A percentile compares a stretch with the other conserved stretches of the same genome.
phyloP scores from a whole-genome alignment of 2,888 invertebrate genomes.

The Cephus rjabovi region DNA sequence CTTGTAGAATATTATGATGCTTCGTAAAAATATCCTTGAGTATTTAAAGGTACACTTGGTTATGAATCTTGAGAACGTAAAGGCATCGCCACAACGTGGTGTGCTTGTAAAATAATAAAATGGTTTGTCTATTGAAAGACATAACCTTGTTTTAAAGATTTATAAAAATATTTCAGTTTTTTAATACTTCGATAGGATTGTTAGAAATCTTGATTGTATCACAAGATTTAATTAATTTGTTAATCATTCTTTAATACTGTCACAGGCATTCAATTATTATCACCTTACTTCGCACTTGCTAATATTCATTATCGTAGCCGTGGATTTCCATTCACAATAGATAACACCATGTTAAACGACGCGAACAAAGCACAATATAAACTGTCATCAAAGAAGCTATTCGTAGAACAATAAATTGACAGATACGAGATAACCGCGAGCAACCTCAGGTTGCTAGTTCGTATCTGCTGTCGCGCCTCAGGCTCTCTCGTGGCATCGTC shows the following conservation, averaged over 20 bases:
- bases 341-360: background rate
- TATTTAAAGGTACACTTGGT: background rate
- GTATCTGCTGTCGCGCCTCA: constrained; percentile 52
- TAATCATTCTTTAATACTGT: background rate
- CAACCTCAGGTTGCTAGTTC: constrained; percentile 47
- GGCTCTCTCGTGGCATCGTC: constrained; percentile 44
- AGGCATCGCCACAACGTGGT: background rate
- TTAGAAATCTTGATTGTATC: background rate
- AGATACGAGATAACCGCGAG: constrained; percentile 31
- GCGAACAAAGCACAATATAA: background rate
- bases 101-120: background rate
- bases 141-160: background rate
- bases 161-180: background rate
- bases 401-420: constrained; percentile 8
- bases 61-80: background rate
- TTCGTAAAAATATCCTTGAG: background rate
- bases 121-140: background rate
- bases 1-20: background rate
- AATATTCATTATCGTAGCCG: background rate
- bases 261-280: background rate
- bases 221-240: background rate
- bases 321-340: background rate
- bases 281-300: background rate
- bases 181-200: background rate
- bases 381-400: background rate